Evolutionary conservation across 2,797 vertebrate species (phyloP), one percentile per base, ranked within the genome.

Genomic region (Rallus crepitans): DNA sequence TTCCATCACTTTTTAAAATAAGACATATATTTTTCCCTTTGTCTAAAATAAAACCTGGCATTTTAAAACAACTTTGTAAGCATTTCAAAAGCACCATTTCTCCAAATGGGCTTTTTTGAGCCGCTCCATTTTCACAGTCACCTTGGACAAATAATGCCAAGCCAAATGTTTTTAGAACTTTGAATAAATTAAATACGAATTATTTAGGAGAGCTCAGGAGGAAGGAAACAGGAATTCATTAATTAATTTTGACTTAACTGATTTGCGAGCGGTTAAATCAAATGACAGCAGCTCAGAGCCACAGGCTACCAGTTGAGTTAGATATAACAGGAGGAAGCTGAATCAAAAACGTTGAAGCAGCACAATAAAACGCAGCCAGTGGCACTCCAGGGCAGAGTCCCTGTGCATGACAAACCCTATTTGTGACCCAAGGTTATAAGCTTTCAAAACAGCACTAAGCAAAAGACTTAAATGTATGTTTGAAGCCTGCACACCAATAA

Each of bases 231-330:
- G 37, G 12, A 92, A 90, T 91, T 94, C 77, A 93, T 94, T 95
- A 96, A 96, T 93, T 96, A 94, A 95, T 96, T 95, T 87, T 96
- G 94, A 97, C 93, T 93, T 73, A 76, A 69, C 70, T 94, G 96
- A 96, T 96, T 95, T 82, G 85, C 68, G 87, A 93, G 66, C 55
- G 80, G 85, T 60, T 96, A 96, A 96, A 95, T 80, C 94, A 92
- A 94, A 82, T 93, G 96, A 94, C 90, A 96, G 94, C 70, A 94
- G 83, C 85, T 94, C 77, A 52, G 80, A 94, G 94, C 94, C 93
- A 94, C 68, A 71, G 93, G 85, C 89, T 91, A 89, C 77, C 52
- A 86, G 77, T 63, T 94, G 90, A 96, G 88, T 70, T 92, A 52
- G 80, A 80, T 6, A 55, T 4, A 84, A 61, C 60, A 66, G 64